phyloP scores from a whole-genome alignment of 2,888 invertebrate genomes.

The Lasioglossum leucozonium region DNA sequence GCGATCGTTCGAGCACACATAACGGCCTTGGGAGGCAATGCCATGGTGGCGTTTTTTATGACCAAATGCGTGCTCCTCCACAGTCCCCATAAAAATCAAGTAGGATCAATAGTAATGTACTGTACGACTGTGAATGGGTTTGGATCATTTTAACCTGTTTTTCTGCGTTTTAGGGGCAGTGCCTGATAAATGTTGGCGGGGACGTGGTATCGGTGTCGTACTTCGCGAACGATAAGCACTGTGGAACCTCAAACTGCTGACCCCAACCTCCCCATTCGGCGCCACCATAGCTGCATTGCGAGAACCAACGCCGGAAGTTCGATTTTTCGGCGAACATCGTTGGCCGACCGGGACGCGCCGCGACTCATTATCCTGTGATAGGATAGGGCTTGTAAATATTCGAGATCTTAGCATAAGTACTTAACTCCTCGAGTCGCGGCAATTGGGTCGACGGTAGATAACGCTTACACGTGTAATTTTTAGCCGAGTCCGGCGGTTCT shows the following conservation, averaged over 20 bases:
- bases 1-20: conserved; percentile 97
- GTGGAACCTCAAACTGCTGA: conserved; percentile 79
- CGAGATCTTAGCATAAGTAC: conserved; percentile 27
- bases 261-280: conserved; percentile 82
- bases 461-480: neutral
- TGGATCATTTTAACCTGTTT: neutral
- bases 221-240: conserved; percentile 85
- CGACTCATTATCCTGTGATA: conserved; percentile 42
- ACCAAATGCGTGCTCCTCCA: conserved; percentile 95
- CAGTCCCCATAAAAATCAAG: conserved; percentile 98
- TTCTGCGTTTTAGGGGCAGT: conserved; percentile 93
- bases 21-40: conserved; percentile 96
- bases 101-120: conserved; percentile 83
- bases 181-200: conserved; percentile 97
- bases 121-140: neutral
- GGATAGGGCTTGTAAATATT: conserved; percentile 58
- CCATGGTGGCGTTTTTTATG: conserved; percentile 97
- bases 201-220: conserved; percentile 95
- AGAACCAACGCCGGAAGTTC: conserved; percentile 48
- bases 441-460: conserved; percentile 14
- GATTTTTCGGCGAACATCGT: conserved; percentile 45
- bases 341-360: conserved; percentile 5
- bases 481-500: conserved; percentile 10
- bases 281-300: conserved; percentile 75
- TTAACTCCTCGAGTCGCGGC: neutral